phyloP scores from a whole-genome alignment of 2,888 invertebrate genomes.

The Oxycera nigricornis region DNA sequence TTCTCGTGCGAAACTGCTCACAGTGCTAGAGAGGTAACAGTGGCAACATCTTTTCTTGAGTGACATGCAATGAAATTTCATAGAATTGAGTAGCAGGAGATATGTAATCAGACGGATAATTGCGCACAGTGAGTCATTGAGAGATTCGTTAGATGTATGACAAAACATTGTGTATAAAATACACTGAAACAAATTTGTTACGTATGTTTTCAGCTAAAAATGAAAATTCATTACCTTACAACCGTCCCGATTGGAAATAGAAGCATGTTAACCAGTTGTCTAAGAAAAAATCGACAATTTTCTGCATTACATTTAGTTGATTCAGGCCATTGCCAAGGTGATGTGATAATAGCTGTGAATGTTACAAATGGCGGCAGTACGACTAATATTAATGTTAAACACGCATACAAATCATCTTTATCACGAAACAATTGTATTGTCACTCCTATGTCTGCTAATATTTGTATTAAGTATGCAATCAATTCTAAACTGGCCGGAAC shows the following conservation, averaged over 20 bases:
- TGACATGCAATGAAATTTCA: too few relatives aligned
- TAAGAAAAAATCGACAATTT: conserved; percentile 62
- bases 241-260: conserved; percentile 70
- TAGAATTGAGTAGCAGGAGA: too few relatives aligned
- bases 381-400: conserved; percentile 63
- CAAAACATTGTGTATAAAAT: too few relatives aligned
- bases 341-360: conserved; percentile 67
- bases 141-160: too few relatives aligned
- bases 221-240: conserved; percentile 64
- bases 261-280: conserved; percentile 64
- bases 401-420: conserved; percentile 65
- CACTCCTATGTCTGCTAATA: conserved; percentile 72
- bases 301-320: conserved; percentile 60
- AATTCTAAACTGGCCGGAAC: conserved; percentile 68
- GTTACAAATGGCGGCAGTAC: conserved; percentile 67
- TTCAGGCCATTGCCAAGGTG: conserved; percentile 67
- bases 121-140: too few relatives aligned
- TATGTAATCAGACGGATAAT: too few relatives aligned
- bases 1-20: too few relatives aligned
- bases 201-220: not conserved
- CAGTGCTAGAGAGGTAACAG: too few relatives aligned
- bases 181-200: not conserved
- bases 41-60: too few relatives aligned
- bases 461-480: conserved; percentile 70
- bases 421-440: conserved; percentile 70